phyloP scores from a whole-genome alignment of 2,797 vertebrate genomes.

The Melanogrammus aeglefinus region DNA sequence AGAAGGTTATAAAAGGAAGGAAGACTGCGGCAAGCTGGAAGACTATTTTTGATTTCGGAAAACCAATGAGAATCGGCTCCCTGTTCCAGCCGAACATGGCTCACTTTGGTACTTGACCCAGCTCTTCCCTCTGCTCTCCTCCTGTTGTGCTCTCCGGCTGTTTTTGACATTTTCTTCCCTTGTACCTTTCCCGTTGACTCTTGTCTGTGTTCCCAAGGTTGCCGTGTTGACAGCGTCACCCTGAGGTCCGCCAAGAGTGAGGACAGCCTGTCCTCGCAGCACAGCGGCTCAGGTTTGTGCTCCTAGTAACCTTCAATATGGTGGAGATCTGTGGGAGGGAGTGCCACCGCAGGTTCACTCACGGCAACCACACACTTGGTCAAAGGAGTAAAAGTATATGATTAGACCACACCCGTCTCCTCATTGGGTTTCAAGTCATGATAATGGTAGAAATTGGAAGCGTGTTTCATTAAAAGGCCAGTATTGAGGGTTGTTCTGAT shows the following conservation, averaged over 20 bases:
- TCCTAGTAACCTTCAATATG: neutral
- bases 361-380: neutral
- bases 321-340: neutral
- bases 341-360: neutral
- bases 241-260: slow-evolving; percentile 80
- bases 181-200: neutral
- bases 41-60: slow-evolving; percentile 78
- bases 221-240: slow-evolving; percentile 72
- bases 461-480: neutral
- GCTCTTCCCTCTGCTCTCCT: neutral
- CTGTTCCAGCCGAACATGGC: slow-evolving; percentile 59
- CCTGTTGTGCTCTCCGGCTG: too few relatives aligned
- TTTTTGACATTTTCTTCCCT: neutral
- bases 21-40: slow-evolving; percentile 80
- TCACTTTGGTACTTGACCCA: slow-evolving; percentile 46
- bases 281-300: slow-evolving; percentile 74
- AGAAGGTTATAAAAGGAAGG: slow-evolving; percentile 66
- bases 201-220: slow-evolving; percentile 44
- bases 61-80: slow-evolving; percentile 62
- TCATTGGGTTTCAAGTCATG: neutral
- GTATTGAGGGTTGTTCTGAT: neutral
- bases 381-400: neutral
- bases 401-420: neutral
- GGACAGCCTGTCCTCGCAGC: slow-evolving; percentile 79
- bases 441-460: neutral